Conservation (phyloP, 2,113 vertebrate species). For the Monopterus albus region DNA sequence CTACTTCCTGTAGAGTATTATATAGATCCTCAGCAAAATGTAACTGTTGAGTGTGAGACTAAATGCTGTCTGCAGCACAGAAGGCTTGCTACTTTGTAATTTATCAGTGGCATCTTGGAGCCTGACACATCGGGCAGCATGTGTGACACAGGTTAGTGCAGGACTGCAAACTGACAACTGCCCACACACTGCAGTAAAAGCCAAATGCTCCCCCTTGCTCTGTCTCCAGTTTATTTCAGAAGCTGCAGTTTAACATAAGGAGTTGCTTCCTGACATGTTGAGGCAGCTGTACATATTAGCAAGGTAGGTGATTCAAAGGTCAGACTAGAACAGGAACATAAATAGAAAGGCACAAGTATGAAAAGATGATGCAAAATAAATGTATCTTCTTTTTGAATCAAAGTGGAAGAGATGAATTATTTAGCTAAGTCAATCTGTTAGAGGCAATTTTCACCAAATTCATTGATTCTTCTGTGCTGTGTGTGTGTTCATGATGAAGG, state of each 20-base stretch:
- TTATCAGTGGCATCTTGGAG: conserved; percentile 17
- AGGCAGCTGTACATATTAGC: conserved; percentile 17
- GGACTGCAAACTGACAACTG: conserved; percentile 42
- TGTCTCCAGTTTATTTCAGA: conserved; percentile 40
- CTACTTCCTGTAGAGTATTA: not conserved
- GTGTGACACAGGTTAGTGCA: conserved; percentile 50
- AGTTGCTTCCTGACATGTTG: conserved; percentile 18
- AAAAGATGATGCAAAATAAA: conserved; percentile 21
- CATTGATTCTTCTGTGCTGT: too few relatives aligned
- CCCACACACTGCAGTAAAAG: conserved; percentile 60
- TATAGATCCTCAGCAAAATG: not conserved
- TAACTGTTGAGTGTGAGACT: not conserved
- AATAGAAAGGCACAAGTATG: conserved; percentile 25
- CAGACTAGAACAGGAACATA: conserved; percentile 8
- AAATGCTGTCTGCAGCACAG: conserved; percentile 10
- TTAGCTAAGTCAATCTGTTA: not conserved
- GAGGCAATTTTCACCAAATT: conserved; percentile 21
- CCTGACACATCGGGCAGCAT: conserved; percentile 20
- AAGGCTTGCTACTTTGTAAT: not conserved
- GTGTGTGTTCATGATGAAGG: too few relatives aligned
- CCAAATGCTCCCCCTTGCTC: conserved; percentile 29
- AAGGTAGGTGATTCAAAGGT: not conserved
- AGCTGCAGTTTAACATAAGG: conserved; percentile 47
- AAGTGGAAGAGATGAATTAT: not conserved
- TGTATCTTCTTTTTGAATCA: conserved; percentile 1